Conservation (phyloP, 2,113 vertebrate species). For the Gambusia holbrooki region DNA sequence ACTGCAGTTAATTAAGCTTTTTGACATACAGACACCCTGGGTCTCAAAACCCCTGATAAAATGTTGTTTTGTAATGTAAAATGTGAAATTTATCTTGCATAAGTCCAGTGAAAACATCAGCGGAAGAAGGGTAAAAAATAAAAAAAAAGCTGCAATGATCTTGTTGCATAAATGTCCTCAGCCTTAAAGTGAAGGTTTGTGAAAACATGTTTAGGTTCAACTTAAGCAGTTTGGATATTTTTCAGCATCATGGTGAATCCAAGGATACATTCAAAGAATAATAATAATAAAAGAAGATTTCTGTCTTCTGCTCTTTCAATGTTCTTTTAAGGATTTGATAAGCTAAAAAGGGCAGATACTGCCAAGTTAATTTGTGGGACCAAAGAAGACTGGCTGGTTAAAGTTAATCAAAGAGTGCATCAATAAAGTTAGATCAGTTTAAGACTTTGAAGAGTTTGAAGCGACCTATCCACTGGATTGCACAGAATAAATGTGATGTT, state of each 20-base stretch:
- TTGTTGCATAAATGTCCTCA: not conserved
- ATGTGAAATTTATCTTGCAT: not conserved
- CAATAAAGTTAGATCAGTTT: not conserved
- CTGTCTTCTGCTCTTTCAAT: not conserved
- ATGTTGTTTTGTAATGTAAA: not conserved
- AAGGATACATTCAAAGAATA: not conserved
- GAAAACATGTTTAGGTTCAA: not conserved
- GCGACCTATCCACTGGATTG: too few relatives aligned
- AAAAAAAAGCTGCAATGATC: not conserved
- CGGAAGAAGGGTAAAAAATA: not conserved
- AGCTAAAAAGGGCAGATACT: not conserved
- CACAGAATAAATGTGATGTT: too few relatives aligned
- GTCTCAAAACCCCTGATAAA: not conserved
- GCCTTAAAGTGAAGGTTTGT: not conserved
- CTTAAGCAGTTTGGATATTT: not conserved
- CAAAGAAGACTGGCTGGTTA: too few relatives aligned
- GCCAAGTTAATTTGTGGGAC: too few relatives aligned
- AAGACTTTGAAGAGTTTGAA: too few relatives aligned
- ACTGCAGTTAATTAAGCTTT: constrained; percentile 21
- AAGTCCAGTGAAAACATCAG: not conserved
- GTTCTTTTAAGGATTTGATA: not conserved
- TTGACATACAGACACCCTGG: constrained; percentile 31
- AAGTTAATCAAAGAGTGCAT: not conserved
- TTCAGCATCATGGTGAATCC: not conserved
- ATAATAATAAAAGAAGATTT: not conserved